These are phyloP conservation scores for Drosophila simulans DNA, from an alignment of 1,140 invertebrate species.

Conservation along the genomic window DNA sequence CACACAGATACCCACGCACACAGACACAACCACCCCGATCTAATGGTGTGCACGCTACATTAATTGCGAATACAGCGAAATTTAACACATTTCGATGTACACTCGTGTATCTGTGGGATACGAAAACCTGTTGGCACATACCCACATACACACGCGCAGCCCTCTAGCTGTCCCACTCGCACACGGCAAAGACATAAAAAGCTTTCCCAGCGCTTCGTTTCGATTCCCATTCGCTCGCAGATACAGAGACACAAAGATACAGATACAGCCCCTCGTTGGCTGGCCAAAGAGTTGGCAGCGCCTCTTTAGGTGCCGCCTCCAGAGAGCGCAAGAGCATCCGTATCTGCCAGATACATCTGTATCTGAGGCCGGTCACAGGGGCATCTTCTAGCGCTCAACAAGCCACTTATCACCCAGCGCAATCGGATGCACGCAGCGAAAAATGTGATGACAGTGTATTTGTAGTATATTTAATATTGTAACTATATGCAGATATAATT, in stretches of 20 bases:
- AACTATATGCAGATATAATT: no score
- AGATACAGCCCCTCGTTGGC: slow-evolving; percentile 54
- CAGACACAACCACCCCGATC: slow-evolving; percentile 18
- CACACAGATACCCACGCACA: slow-evolving; percentile 29
- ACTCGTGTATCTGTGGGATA: slow-evolving; percentile 59
- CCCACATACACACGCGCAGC: slow-evolving; percentile 30
- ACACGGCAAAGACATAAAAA: slow-evolving; percentile 38
- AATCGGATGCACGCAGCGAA: slow-evolving; percentile 21
- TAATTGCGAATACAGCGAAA: slow-evolving; percentile 74
- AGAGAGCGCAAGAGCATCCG: slow-evolving; percentile 25
- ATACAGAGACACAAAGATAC: slow-evolving; percentile 73
- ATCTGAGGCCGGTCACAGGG: slow-evolving; percentile 11
- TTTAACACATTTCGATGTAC: slow-evolving; percentile 63
- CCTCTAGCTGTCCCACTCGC: slow-evolving; percentile 36
- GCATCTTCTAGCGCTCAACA: slow-evolving; percentile 37
- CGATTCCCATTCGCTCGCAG: slow-evolving; percentile 67
- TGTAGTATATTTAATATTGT: neutral
- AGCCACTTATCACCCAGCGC: slow-evolving; percentile 55
- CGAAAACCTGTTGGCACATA: slow-evolving; percentile 68
- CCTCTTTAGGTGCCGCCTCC: slow-evolving; percentile 65
- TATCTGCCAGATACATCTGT: slow-evolving; percentile 25
- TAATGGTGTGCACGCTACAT: slow-evolving; percentile 56
- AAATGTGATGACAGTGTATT: neutral
- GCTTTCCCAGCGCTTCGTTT: slow-evolving; percentile 45
- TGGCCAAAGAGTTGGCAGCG: slow-evolving; percentile 66